Evolutionary conservation across 23 tunicate genomes (phyloP), one percentile per base, ranked within the genome.

Genomic region (Phallusia fumigata): DNA sequence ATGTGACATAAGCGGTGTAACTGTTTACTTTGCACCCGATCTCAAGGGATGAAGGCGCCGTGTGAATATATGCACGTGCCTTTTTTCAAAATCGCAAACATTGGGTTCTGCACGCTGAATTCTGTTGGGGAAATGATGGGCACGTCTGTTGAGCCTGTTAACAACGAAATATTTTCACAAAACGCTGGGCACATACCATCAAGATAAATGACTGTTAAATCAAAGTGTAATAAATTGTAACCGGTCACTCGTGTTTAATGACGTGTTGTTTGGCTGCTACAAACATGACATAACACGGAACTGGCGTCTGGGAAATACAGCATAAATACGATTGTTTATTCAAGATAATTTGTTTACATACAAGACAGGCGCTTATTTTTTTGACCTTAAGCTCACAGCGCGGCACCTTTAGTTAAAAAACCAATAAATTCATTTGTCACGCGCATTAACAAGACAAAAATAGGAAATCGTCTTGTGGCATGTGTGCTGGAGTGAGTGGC

Each of bases 121-220:
- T 40, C 5, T 40, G 47, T 40, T n/a, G 47, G 47, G 47, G 47
- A 10, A 40, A 40, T 40, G 47, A 10, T 40, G 47, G 47, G 10
- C 47, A 40, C 47, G 47, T 40, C 47, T 40, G 47, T 10, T 40
- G 47, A 5, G 47, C 47, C 47, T 40, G 47, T 10, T 10, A 10
- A 40, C 47, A 40, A 40, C 47, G 47, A 40, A 40, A 40, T 40
- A 40, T 40, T 40, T 40, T 10, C 10, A 40, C 47, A 40, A 40
- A 5, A 40, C 10, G 47, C 69, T 58, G 69, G 26, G 69, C 69
- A 24, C 26, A 1, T 58, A 6, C 13, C 5, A 21, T 24, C 69
- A 58, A 58, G 28, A 58, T 58, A 58, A 58, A 58, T 58, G 69
- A 24, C 28, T 58, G 69, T 58, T 58, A 22, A 58, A 58, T 58